Evolutionary conservation across 2,888 invertebrate genomes (phyloP), one percentile per base, ranked within the genome.

Genomic region (Macrosiphum euphorbiae): DNA sequence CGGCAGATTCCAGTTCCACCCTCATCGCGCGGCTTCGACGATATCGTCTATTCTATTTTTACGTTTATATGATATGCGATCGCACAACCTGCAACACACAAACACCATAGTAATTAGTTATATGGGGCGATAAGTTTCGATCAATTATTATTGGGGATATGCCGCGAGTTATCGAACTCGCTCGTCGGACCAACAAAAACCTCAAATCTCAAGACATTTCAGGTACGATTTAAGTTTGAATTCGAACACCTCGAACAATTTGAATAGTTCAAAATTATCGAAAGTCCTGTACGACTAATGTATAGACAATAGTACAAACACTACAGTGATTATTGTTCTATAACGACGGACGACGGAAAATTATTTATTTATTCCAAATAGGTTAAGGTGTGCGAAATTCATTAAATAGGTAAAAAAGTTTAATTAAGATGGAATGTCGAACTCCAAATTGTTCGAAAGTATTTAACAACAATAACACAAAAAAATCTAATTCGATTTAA

Each of bases 1-100:
- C 93, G 35, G 93, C 93, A 5, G 93, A 90, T 47, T 90, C 90
- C 20, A 94, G 13, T 90, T 94, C 93, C 58, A 90, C 90, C 93
- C 35, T 85, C 93, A 94, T 92, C 67, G 20, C 50, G 11, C 7
- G 7, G n/a, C 67, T 78, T 35, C 8, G 78, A 67, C 20, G 2
- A 35, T 78, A 35, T 35, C 20, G 35, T 20, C 78, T 35, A 41
- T 78, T 16, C 67, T 35, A 35, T 67, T 35, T 35, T 16, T 67
- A 67, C 35, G 55, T 55, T 7, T 67, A 67, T 67, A 41, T n/a
- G 20, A 78, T 35, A 67, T 28, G 50, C 85, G 7, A 41, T 41
- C 26, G 41, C 24, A 35, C 89, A 44, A 89, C 86, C 86, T 86
- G 86, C 2, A 86, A 89, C 89, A 89, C 41, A 88, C 88, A 58